Conservation (phyloP, 2,888 invertebrate genomes). For the Macrophya annulata region DNA sequence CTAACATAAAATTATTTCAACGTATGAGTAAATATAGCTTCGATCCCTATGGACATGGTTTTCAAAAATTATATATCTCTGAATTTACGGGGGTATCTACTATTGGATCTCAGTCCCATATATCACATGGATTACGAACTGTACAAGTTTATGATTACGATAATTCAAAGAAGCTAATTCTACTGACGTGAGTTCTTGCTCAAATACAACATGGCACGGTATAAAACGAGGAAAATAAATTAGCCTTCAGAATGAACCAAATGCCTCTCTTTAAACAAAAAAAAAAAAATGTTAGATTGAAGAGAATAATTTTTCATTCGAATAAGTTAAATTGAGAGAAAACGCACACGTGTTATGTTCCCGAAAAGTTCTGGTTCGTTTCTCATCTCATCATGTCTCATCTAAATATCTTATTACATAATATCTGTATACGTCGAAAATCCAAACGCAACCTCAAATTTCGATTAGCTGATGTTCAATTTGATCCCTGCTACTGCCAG, state of each 20-base stretch:
- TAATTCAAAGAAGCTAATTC: background rate
- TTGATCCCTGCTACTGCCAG: constrained; percentile 29
- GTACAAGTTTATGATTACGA: background rate
- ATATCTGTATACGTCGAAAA: background rate
- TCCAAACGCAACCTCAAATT: constrained; percentile 12
- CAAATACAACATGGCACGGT: too few relatives aligned
- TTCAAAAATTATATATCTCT: background rate
- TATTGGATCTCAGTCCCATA: background rate
- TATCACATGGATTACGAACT: background rate
- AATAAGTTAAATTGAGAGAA: constrained; percentile 18
- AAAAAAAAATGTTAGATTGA: constrained; percentile 5
- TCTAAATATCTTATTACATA: background rate
- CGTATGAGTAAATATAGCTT: background rate
- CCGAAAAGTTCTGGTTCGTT: background rate
- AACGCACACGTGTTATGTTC: background rate
- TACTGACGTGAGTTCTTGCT: background rate
- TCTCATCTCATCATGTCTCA: constrained; percentile 15
- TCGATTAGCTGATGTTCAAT: constrained; percentile 39
- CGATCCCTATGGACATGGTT: background rate
- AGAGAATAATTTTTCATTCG: constrained; percentile 15
- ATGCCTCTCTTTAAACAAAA: background rate
- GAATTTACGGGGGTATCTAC: too few relatives aligned
- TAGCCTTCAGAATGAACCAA: background rate
- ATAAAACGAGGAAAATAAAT: constrained; percentile 12
- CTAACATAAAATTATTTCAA: background rate